A percentile compares a stretch with the other conserved stretches of the same genome.
These are phyloP conservation scores for Rhabdomys pumilio DNA, from an alignment of 2,797 vertebrate genomes.

Conservation along the genomic window DNA sequence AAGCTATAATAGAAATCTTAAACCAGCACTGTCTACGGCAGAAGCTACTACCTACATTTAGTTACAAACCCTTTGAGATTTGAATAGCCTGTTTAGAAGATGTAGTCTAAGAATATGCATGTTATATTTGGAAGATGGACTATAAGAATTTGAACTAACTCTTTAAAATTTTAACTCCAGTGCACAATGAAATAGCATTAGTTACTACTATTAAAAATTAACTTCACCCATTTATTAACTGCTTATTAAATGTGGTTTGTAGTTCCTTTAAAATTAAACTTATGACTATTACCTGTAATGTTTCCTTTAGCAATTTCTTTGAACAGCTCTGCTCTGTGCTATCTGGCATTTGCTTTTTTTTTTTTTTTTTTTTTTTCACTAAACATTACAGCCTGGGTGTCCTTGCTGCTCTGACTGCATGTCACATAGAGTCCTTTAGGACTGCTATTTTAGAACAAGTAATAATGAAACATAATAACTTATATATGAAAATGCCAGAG, in stretches of 20 bases:
- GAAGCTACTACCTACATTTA: not conserved
- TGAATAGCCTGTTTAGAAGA: not conserved
- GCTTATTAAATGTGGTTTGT: not conserved
- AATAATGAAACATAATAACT: not conserved
- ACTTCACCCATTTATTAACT: not conserved
- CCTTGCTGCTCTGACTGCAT: not conserved
- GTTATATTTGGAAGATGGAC: not conserved
- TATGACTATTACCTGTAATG: not conserved
- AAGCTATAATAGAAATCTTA: not conserved
- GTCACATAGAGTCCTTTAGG: not conserved
- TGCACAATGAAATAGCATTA: not conserved
- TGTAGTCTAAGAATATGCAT: not conserved
- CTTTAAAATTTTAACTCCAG: constrained; percentile 25
- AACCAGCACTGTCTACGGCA: not conserved
- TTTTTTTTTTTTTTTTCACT: not conserved
- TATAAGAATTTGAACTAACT: not conserved
- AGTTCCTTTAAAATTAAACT: not conserved
- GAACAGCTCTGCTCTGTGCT: not conserved
- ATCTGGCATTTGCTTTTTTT: not conserved
- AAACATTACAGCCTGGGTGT: not conserved
- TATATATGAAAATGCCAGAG: not conserved
- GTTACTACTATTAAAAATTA: not conserved
- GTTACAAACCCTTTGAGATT: not conserved
- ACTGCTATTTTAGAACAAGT: not conserved
- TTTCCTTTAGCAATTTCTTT: not conserved